Conservation (phyloP, 2,888 invertebrate genomes). For the Acronicta leporina region DNA sequence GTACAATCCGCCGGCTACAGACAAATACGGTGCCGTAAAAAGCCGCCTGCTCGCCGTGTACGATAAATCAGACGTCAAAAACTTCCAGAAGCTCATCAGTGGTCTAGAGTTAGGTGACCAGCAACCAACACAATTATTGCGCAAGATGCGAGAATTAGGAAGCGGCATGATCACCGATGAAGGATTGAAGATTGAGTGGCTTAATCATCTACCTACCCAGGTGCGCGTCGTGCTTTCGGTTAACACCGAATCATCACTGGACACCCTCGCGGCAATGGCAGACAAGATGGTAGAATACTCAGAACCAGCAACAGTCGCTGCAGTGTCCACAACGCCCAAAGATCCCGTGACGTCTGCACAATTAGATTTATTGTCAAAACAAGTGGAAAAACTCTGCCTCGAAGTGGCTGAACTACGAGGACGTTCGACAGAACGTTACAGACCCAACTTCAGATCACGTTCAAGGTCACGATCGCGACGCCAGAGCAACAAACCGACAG, state of each 20-base stretch:
- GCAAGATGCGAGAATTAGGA: constrained; percentile 2
- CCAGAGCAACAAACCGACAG: too few relatives aligned
- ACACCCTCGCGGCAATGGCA: constrained; percentile 6
- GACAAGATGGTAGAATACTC: constrained; percentile 14
- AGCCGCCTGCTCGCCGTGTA: neutral
- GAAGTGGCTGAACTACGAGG: constrained; percentile 10
- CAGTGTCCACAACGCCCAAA: neutral
- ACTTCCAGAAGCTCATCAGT: constrained; percentile 7
- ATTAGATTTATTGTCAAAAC: neutral
- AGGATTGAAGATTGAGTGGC: neutral
- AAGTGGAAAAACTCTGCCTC: constrained; percentile 6
- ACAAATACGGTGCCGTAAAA: constrained; percentile 2
- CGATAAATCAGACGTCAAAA: too few relatives aligned
- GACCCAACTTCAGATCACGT: neutral
- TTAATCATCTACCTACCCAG: neutral
- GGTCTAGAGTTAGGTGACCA: constrained; percentile 8
- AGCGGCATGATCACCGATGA: constrained; percentile 1
- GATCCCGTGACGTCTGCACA: neutral
- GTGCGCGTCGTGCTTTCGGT: constrained; percentile 3
- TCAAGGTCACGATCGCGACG: neutral
- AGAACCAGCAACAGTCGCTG: neutral
- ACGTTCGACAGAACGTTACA: neutral
- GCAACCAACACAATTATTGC: neutral
- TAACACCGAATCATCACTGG: neutral
- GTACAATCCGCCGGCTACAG: neutral